Conservation (phyloP, 2,113 vertebrate species). For the Microtus pennsylvanicus region DNA sequence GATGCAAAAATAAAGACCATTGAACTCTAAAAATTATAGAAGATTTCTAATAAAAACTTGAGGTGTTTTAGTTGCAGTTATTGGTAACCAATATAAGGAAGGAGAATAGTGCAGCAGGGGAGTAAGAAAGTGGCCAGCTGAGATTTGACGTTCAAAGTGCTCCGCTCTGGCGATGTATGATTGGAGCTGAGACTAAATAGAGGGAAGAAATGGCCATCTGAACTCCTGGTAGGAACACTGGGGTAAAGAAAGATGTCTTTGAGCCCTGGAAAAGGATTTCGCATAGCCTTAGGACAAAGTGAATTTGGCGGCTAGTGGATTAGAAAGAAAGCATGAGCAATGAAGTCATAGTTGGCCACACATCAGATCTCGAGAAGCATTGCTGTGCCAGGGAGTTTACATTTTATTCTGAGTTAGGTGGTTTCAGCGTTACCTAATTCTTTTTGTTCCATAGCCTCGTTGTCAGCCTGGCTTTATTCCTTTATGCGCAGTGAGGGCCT, state of each 20-base stretch:
- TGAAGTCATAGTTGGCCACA: background rate
- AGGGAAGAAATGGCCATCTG: background rate
- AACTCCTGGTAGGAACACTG: background rate
- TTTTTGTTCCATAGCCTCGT: background rate
- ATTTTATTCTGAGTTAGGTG: background rate
- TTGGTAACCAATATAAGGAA: background rate
- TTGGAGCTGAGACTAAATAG: background rate
- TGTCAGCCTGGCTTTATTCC: background rate
- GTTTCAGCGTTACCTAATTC: background rate
- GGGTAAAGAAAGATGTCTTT: background rate
- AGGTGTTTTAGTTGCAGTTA: background rate
- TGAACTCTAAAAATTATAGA: background rate
- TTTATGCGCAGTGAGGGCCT: background rate
- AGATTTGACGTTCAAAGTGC: background rate
- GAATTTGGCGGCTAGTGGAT: background rate
- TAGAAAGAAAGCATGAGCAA: background rate
- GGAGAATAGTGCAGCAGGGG: background rate
- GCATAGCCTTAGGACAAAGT: background rate
- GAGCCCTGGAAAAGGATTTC: background rate
- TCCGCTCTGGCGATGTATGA: background rate
- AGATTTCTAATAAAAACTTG: constrained; percentile 21
- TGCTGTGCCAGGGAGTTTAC: background rate
- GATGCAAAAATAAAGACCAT: background rate
- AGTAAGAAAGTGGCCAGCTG: background rate
- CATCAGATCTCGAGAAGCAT: background rate